Conservation (phyloP, 2,888 invertebrate species). For the Mimumesa dahlbomi region DNA sequence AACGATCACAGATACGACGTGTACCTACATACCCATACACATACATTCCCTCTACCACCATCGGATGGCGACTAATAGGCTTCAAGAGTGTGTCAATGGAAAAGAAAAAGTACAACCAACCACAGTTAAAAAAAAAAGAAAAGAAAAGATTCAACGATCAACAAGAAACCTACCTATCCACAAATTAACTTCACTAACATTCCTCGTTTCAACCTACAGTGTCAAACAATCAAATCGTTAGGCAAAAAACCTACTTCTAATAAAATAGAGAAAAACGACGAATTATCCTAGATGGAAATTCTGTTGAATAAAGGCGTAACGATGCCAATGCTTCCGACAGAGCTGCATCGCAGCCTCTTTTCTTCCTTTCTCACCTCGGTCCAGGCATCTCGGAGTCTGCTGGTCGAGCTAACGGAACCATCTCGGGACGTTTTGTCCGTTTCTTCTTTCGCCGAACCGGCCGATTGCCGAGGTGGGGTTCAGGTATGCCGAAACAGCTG, state of each 20-base stretch:
- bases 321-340: slow-evolving; percentile 22
- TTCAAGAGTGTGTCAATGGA: slow-evolving; percentile 5
- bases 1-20: background rate
- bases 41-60: too few relatives aligned
- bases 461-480: slow-evolving; percentile 13
- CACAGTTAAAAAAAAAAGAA: slow-evolving; percentile 18
- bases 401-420: slow-evolving; percentile 62
- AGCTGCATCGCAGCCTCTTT: slow-evolving; percentile 19
- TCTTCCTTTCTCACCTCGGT: slow-evolving; percentile 38
- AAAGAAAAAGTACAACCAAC: slow-evolving; percentile 22
- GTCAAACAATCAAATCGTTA: too few relatives aligned
- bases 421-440: slow-evolving; percentile 49
- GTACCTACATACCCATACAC: background rate
- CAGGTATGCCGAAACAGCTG: slow-evolving; percentile 57
- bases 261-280: background rate
- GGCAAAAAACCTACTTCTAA: too few relatives aligned
- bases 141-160: too few relatives aligned
- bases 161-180: too few relatives aligned
- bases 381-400: slow-evolving; percentile 37
- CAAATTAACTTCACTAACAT: too few relatives aligned
- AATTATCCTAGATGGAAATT: background rate
- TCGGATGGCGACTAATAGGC: slow-evolving; percentile 3
- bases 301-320: background rate
- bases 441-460: slow-evolving; percentile 43
- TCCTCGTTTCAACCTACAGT: too few relatives aligned